These are phyloP conservation scores for Sitta carolinensis DNA, from an alignment of 2,797 vertebrate genomes.

Conservation along the genomic window DNA sequence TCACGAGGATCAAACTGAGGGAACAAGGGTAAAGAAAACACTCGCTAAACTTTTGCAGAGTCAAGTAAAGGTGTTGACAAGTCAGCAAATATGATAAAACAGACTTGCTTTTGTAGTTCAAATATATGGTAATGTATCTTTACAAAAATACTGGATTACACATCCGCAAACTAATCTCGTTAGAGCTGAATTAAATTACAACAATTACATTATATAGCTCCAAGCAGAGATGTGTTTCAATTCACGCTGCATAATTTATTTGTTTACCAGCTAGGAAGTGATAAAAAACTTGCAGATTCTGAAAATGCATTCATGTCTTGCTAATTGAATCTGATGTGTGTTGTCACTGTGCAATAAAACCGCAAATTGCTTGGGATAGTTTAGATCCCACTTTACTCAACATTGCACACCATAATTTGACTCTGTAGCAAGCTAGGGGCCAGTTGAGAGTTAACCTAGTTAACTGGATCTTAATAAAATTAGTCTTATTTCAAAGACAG, in stretches of 20 bases:
- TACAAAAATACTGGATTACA: not conserved
- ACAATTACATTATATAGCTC: not conserved
- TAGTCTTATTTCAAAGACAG: not conserved
- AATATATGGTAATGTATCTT: not conserved
- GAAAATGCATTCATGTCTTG: not conserved
- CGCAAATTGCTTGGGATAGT: not conserved
- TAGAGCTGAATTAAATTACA: slow-evolving; percentile 11
- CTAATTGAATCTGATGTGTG: not conserved
- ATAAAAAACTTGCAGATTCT: not conserved
- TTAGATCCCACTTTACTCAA: not conserved
- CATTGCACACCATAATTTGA: not conserved
- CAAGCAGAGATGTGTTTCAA: not conserved
- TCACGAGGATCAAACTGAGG: not conserved
- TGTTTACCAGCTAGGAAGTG: slow-evolving; percentile 1
- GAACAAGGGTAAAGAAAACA: not conserved
- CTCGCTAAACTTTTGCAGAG: not conserved
- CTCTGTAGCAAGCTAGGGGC: not conserved
- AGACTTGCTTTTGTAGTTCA: not conserved
- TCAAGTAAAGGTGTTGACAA: not conserved
- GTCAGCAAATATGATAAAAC: not conserved
- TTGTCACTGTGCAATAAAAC: not conserved
- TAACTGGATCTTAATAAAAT: not conserved
- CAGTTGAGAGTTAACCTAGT: not conserved
- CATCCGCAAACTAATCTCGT: not conserved
- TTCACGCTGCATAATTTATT: slow-evolving; percentile 8